Evolutionary conservation across 2,888 invertebrate genomes (phyloP), one percentile per base, ranked within the genome.

Genomic region (Tyria jacobaeae): DNA sequence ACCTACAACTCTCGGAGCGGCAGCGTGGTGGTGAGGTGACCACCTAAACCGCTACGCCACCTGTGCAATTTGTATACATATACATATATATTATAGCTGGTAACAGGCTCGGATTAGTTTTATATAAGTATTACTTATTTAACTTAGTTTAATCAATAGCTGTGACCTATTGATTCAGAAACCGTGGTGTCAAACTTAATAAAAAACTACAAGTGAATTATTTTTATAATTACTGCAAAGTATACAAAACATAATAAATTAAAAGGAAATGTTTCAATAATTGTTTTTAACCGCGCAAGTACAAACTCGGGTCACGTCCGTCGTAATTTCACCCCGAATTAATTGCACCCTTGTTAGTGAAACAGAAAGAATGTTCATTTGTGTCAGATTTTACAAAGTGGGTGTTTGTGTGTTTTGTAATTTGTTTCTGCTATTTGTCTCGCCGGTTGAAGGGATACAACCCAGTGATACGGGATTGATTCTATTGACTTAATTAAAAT

Each of bases 281-380:
- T 61, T 66, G 52, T 60, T 66, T 66, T 50, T 48, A 64, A 57
- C 50, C 48, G 4, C 21, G n/a, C n/a, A 15, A 39, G 57, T 49
- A 58, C 25, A 55, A 60, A 69, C 55, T 51, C 34, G 35, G 37
- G 62, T 62, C 66, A 66, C 69, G 58, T 65, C 10, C 37, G 17
- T 53, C 66, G 66, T 62, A 70, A 70, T 62, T 62, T 55, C 39
- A 48, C 37, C 34, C 60, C 49, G 10, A 73, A 73, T 67, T 67
- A 64, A 63, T 70, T 70, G 47, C 44, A 66, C 55, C 61, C 59
- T 68, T 64, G 62, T 55, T 57, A 59, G 41, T 34, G n/a, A 48
- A 64, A 68, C 57, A 62, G 44, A 68, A 70, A 59, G 60, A 66
- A 70, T 72, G 60, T 55, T 64, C 47, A 65, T 72, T 69, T 66